A percentile compares a stretch with the other conserved stretches of the same genome.
Evolutionary conservation across 2,888 invertebrate species (phyloP).

Genomic region (Synergus gifuensis): DNA sequence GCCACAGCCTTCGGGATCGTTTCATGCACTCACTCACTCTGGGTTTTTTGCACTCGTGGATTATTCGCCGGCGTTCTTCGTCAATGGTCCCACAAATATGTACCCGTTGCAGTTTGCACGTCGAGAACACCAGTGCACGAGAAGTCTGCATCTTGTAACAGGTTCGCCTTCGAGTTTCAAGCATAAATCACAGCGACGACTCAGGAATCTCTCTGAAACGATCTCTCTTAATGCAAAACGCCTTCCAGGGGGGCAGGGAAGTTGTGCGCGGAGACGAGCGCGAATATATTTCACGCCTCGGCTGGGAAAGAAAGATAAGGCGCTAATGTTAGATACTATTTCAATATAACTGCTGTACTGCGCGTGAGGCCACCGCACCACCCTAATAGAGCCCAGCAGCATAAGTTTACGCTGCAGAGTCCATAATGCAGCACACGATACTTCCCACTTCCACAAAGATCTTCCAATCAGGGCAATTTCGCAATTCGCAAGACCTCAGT

Average conservation of each 20-base stretch:
- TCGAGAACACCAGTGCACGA: conserved; percentile 33
- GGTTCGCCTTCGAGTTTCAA: conserved; percentile 56
- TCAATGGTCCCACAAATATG: conserved; percentile 42
- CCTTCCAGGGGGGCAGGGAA: conserved; percentile 52
- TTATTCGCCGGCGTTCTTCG: conserved; percentile 41
- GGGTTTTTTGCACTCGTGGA: background rate
- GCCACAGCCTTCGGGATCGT: conserved; percentile 39
- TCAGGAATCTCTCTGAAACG: conserved; percentile 60
- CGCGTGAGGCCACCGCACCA: conserved; percentile 34
- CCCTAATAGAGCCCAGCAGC: conserved; percentile 36
- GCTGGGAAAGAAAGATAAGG: conserved; percentile 68
- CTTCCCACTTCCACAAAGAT: background rate
- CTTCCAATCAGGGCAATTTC: background rate
- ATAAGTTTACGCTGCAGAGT: conserved; percentile 4
- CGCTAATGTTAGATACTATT: conserved; percentile 69
- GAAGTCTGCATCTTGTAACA: conserved; percentile 50
- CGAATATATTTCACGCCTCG: conserved; percentile 63
- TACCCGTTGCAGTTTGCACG: background rate
- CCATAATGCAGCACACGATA: background rate
- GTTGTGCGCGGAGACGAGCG: conserved; percentile 47
- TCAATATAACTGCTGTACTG: conserved; percentile 60
- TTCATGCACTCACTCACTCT: background rate
- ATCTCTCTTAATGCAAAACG: conserved; percentile 62
- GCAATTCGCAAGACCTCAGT: background rate
- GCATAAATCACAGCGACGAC: conserved; percentile 63